A percentile compares a stretch with the other conserved stretches of the same genome.
These are phyloP conservation scores for Morone saxatilis DNA, from an alignment of 2,113 vertebrate species.

Conservation along the genomic window DNA sequence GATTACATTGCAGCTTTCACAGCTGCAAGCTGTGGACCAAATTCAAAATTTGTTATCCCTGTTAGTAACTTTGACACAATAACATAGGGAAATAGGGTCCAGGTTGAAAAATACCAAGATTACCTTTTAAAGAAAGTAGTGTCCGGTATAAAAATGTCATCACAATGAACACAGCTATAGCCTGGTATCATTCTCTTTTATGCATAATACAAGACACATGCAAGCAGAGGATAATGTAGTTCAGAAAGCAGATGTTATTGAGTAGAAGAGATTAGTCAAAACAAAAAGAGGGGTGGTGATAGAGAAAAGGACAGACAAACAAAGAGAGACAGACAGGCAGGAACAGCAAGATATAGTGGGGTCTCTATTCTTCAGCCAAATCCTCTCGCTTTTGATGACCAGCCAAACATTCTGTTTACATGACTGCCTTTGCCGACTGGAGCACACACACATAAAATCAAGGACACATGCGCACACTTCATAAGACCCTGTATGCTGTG, in stretches of 20 bases:
- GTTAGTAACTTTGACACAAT: too few relatives aligned
- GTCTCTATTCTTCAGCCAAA: conserved; percentile 68
- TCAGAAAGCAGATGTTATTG: conserved; percentile 55
- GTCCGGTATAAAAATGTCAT: not conserved
- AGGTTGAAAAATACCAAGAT: too few relatives aligned
- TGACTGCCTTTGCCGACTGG: conserved; percentile 37
- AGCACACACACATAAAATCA: conserved; percentile 22
- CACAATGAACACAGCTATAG: not conserved
- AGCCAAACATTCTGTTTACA: conserved; percentile 60
- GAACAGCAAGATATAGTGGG: conserved; percentile 36
- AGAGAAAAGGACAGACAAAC: conserved; percentile 41
- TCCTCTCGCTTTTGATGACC: conserved; percentile 47
- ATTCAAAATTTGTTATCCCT: too few relatives aligned
- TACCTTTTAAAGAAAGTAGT: not conserved
- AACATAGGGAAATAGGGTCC: too few relatives aligned
- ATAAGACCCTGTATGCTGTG: not conserved
- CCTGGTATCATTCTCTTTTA: not conserved
- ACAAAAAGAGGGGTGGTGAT: conserved; percentile 17
- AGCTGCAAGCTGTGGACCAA: too few relatives aligned
- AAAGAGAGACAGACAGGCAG: conserved; percentile 27
- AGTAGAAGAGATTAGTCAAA: conserved; percentile 46
- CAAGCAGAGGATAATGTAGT: conserved; percentile 34
- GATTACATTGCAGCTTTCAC: too few relatives aligned
- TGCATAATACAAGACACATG: not conserved
- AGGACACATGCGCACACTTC: conserved; percentile 4